phyloP scores from a whole-genome alignment of 1,140 invertebrate species.

The Neodiprion pinetum region DNA sequence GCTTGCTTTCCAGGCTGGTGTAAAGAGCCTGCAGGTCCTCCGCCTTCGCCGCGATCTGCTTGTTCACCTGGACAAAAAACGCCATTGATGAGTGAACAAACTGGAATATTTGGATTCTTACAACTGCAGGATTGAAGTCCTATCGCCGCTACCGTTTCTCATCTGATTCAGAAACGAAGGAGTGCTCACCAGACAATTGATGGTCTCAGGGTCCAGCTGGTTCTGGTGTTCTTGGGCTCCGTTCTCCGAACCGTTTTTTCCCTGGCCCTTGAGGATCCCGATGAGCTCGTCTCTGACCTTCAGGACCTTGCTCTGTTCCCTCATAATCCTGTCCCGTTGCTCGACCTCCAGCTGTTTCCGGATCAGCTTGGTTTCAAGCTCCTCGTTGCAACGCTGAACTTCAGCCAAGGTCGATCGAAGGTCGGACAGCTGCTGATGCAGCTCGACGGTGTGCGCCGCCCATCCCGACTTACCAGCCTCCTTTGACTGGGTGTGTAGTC shows the following conservation, averaged over 20 bases:
- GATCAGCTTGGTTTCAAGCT: constrained; percentile 56
- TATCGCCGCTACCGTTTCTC: neutral
- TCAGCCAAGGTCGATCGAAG: constrained; percentile 56
- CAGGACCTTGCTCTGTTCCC: constrained; percentile 61
- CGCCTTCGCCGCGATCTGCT: constrained; percentile 61
- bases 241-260: constrained; percentile 20
- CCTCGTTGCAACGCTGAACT: constrained; percentile 54
- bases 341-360: constrained; percentile 63
- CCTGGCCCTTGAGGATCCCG: constrained; percentile 59
- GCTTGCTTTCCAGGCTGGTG: constrained; percentile 62
- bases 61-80: constrained; percentile 52
- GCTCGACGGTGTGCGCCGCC: constrained; percentile 29
- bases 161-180: neutral
- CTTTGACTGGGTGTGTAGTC: constrained; percentile 27
- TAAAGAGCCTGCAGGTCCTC: constrained; percentile 65
- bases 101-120: neutral
- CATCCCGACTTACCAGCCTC: constrained; percentile 32
- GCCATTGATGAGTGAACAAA: no score
- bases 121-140: neutral
- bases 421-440: constrained; percentile 55
- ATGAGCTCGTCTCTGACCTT: constrained; percentile 64
- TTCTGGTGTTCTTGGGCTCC: neutral
- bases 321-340: constrained; percentile 61
- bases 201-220: neutral
- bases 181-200: neutral